These are phyloP conservation scores for Heteronetta atricapilla DNA, from an alignment of 2,113 vertebrate genomes.

Conservation along the genomic window DNA sequence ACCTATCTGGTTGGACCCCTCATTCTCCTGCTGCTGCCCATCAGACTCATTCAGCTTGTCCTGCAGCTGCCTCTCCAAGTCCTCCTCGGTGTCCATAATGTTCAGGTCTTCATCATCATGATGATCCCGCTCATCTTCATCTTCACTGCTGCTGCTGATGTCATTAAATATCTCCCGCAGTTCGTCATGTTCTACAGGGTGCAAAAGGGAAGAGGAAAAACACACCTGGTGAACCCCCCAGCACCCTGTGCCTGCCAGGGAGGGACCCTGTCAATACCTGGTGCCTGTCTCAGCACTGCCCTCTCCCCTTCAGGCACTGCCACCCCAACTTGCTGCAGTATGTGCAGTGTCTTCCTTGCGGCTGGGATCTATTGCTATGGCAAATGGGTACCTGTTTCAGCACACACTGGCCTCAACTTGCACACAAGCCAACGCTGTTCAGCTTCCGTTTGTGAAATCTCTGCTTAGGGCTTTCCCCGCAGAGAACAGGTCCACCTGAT, in stretches of 20 bases:
- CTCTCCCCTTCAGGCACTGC: neutral
- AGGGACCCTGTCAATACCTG: neutral
- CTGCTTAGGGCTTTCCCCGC: neutral
- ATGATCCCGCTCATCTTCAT: constrained; percentile 90
- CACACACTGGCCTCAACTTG: neutral
- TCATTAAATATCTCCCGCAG: constrained; percentile 87
- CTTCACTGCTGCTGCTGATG: constrained; percentile 90
- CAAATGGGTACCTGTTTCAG: neutral
- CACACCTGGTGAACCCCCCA: neutral
- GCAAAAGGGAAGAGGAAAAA: neutral
- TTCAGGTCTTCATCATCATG: constrained; percentile 91
- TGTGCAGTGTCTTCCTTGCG: neutral
- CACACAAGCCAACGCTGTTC: neutral
- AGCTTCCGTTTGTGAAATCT: neutral
- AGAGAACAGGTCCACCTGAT: neutral
- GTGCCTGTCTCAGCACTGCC: neutral
- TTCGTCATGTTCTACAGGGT: constrained; percentile 77
- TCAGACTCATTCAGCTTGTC: constrained; percentile 83
- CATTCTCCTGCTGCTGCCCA: constrained; percentile 79
- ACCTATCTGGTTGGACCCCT: constrained; percentile 86
- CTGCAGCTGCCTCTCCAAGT: constrained; percentile 85
- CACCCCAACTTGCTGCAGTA: neutral
- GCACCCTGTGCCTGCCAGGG: neutral
- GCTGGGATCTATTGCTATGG: too few relatives aligned
- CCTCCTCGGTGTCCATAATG: constrained; percentile 90